Evolutionary conservation across 64 coral and sea anemone genomes (phyloP).

Genomic region (Anthopleura sola): DNA sequence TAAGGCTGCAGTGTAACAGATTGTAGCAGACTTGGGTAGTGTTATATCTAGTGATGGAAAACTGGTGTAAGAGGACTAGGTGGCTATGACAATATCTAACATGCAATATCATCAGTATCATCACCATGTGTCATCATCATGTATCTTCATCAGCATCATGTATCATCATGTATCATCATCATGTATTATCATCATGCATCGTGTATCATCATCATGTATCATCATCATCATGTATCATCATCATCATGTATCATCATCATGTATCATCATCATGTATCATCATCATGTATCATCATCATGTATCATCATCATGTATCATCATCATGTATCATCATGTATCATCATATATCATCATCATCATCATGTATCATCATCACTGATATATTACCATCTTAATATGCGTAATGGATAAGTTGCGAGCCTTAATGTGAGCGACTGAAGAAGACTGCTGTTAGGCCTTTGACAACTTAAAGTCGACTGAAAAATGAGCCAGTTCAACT

Average conservation of each 20-base stretch:
- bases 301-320: background rate
- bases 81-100: background rate
- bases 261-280: no score
- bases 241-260: constrained; percentile 1
- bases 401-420: no score
- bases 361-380: no score
- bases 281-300: no score
- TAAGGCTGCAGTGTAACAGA: constrained; percentile 97
- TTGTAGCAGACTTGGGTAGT: constrained; percentile 93
- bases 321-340: no score
- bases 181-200: background rate
- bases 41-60: constrained; percentile 90
- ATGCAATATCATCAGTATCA: background rate
- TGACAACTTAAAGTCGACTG: no score
- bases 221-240: background rate
- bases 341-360: no score
- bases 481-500: no score
- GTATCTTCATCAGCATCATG: background rate
- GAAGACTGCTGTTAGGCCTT: no score
- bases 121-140: background rate
- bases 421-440: no score
- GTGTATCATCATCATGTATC: background rate
- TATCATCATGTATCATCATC: background rate
- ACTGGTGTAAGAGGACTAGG: no score
- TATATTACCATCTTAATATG: no score